A percentile compares a stretch with the other conserved stretches of the same genome.
Conservation (phyloP, 1,140 invertebrate genomes). For the Drosophila arizonae region DNA sequence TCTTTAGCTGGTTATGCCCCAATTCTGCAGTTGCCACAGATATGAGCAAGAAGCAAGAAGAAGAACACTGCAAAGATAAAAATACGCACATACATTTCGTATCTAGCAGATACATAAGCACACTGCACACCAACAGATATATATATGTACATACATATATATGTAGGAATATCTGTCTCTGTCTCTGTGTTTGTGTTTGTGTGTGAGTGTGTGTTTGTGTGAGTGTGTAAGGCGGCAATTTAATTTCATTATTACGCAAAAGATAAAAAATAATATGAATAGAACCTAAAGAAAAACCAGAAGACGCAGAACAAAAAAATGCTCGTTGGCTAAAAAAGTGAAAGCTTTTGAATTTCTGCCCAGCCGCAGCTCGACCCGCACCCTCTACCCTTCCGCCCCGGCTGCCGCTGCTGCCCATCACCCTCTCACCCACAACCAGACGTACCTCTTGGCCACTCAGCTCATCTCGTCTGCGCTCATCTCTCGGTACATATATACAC, state of each 20-base stretch:
- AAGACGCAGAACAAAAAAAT: constrained; percentile 13
- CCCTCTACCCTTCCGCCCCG: background rate
- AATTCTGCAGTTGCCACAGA: constrained; percentile 27
- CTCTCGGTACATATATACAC: constrained; percentile 4
- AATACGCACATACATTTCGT: constrained; percentile 31
- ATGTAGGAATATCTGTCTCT: background rate
- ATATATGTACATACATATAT: background rate
- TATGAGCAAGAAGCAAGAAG: background rate
- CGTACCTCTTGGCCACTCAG: constrained; percentile 1
- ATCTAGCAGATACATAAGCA: constrained; percentile 1
- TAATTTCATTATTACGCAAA: constrained; percentile 58
- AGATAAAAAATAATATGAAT: constrained; percentile 41
- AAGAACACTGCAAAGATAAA: constrained; percentile 36
- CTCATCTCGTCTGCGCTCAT: constrained; percentile 13
- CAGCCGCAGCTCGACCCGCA: constrained; percentile 10
- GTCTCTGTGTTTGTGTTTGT: background rate
- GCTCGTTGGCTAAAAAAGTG: constrained; percentile 50
- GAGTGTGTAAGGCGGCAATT: constrained; percentile 43
- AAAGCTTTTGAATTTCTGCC: constrained; percentile 47
- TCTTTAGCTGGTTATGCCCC: constrained; percentile 25
- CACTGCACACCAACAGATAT: constrained; percentile 21
- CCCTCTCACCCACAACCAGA: too few species aligned
- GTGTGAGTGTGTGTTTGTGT: constrained; percentile 19
- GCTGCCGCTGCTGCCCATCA: too few species aligned
- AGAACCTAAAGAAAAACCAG: constrained; percentile 16